Evolutionary conservation across 2,797 vertebrate species (phyloP).

Genomic region (Arrhamphus sclerolepis): DNA sequence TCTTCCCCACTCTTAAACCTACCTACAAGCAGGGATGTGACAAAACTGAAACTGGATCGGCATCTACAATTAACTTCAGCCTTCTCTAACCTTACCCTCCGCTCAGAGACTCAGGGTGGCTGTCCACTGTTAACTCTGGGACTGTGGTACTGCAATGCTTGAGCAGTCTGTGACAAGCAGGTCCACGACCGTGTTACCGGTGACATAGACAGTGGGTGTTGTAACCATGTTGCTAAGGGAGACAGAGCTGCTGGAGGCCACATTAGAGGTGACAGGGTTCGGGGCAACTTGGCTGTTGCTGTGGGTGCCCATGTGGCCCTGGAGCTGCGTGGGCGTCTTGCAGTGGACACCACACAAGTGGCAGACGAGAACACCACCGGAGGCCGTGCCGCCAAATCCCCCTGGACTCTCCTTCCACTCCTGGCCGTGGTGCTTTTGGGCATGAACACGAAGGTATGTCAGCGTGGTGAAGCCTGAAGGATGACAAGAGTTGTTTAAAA

Average conservation of each 20-base stretch:
- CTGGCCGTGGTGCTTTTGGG: slow-evolving; percentile 93
- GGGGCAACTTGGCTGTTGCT: slow-evolving; percentile 61
- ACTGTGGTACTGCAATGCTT: slow-evolving; percentile 79
- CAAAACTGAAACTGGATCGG: slow-evolving; percentile 53
- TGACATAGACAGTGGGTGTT: slow-evolving; percentile 77
- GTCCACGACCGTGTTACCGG: slow-evolving; percentile 79
- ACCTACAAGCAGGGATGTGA: slow-evolving; percentile 30
- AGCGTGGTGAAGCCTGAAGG: slow-evolving; percentile 90
- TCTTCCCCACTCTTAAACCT: slow-evolving; percentile 32
- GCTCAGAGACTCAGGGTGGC: slow-evolving; percentile 42
- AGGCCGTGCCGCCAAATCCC: slow-evolving; percentile 81
- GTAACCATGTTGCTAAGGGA: slow-evolving; percentile 82
- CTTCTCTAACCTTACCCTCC: slow-evolving; percentile 58
- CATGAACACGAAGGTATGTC: slow-evolving; percentile 92
- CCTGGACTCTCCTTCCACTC: slow-evolving; percentile 90
- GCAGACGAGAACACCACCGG: slow-evolving; percentile 83
- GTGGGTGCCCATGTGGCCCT: slow-evolving; percentile 92
- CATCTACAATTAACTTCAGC: slow-evolving; percentile 54
- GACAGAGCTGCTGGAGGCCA: slow-evolving; percentile 71
- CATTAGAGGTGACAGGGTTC: slow-evolving; percentile 67
- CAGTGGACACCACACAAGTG: slow-evolving; percentile 92
- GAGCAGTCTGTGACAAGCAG: slow-evolving; percentile 85
- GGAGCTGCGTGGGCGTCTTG: slow-evolving; percentile 93
- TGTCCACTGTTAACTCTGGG: slow-evolving; percentile 81
- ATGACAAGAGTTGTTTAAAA: neutral